Evolutionary conservation across 2,888 invertebrate species (phyloP), one percentile per base, ranked within the genome.

Genomic region (Athalia circularis): DNA sequence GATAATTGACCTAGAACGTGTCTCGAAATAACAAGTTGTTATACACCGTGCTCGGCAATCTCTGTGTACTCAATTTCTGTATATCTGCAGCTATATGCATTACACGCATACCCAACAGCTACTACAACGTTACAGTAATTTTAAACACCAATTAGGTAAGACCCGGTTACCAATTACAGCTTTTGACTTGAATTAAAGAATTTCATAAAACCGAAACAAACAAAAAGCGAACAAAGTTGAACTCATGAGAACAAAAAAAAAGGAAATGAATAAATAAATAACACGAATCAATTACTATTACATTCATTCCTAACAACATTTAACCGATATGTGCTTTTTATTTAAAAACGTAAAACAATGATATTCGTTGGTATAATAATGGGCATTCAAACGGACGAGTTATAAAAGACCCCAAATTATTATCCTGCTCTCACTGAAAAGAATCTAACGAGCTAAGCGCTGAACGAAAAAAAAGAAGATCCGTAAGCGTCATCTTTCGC

Each of bases 21-120:
- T 64, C n/a, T 64, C n/a, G 64, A 64, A 64, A 64, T 64, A 64
- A 45, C 47, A 64, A 64, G n/a, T 64, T 29, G 29, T 29, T n/a
- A 29, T 64, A 64, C 64, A 5, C 45, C 47, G 64, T 29, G 29
- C 29, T 29, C 45, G 64, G 45, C 64, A n/a, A 64, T 64, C 43
- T 64, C 9, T 64, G n/a, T 5, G 15, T 64, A 6, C n/a, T 64
- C n/a, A n/a, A 9, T 1, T 45, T 5, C 64, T n/a, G n/a, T 54
- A 8, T 29, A 29, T 2, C 29, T 29, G 29, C 29, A 29, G 29
- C 29, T 29, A 29, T 29, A 29, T 29, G 29, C 29, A 29, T 29
- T 29, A 29, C 29, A n/a, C 50, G 43, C 9, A 15, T 67, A 67
- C 6, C n/a, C 11, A 29, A 29, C 29, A 29, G 29, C 29, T 29